Conservation (phyloP, 2,113 vertebrate genomes). For the Bungarus multicinctus region DNA sequence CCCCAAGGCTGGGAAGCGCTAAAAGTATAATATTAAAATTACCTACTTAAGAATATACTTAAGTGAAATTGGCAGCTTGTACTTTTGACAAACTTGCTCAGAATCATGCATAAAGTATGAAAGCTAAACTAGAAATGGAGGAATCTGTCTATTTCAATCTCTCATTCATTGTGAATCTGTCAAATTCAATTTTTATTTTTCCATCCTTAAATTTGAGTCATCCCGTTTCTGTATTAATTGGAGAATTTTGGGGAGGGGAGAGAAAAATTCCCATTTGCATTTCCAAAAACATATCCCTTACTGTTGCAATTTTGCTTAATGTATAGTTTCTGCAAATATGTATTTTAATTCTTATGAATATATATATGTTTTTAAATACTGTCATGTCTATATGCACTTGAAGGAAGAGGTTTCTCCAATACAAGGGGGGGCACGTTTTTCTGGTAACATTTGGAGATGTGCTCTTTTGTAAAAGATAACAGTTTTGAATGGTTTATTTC, state of each 20-base stretch:
- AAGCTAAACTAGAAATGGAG: background rate
- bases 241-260: background rate
- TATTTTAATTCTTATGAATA: background rate
- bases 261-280: background rate
- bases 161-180: background rate
- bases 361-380: background rate
- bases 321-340: background rate
- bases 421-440: background rate
- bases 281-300: background rate
- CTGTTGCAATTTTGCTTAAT: background rate
- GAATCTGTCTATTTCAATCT: background rate
- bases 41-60: background rate
- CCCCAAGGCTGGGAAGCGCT: background rate
- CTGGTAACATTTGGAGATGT: background rate
- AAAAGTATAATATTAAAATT: background rate
- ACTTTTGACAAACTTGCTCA: background rate
- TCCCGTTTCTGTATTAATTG: background rate
- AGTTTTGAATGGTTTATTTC: background rate
- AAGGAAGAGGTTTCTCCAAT: background rate
- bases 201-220: background rate
- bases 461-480: background rate
- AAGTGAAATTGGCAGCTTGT: background rate
- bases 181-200: background rate
- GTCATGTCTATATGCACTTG: background rate
- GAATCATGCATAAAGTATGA: background rate